Evolutionary conservation across 2,888 invertebrate genomes (phyloP).

Genomic region (Atethmia centrago): DNA sequence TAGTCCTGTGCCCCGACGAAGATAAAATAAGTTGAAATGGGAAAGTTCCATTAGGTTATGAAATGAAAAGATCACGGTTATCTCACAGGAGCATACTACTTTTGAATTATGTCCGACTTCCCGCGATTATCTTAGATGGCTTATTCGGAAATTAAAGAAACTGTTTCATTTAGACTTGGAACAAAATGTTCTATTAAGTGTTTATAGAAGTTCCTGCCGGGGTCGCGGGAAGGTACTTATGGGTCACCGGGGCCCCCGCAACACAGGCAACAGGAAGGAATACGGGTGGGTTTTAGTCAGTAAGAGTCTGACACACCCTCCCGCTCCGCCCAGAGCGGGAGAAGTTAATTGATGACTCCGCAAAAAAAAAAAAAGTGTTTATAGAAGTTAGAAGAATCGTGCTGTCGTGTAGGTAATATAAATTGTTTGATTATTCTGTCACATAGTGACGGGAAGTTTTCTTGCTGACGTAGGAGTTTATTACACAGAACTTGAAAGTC

Average conservation of each 20-base stretch:
- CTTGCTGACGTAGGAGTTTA: not conserved
- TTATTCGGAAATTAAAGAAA: constrained; percentile 61
- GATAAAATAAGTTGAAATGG: constrained; percentile 87
- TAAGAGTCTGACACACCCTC: too few species aligned
- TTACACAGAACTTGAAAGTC: not conserved
- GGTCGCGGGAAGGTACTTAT: too few species aligned
- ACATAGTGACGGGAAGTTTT: not conserved
- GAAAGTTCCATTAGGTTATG: constrained; percentile 88
- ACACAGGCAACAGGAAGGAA: too few species aligned
- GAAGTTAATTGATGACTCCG: too few species aligned
- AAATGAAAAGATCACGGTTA: constrained; percentile 87
- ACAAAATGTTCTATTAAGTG: not conserved
- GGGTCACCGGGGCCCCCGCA: too few species aligned
- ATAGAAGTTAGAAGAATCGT: too few species aligned
- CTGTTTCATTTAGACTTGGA: not conserved
- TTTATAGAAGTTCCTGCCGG: not conserved
- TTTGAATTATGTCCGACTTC: constrained; percentile 80
- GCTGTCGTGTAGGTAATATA: not conserved
- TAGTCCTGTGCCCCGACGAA: constrained; percentile 66
- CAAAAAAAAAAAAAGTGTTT: too few species aligned
- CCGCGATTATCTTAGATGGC: constrained; percentile 71
- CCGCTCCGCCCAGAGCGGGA: too few species aligned
- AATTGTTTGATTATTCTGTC: not conserved
- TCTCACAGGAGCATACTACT: constrained; percentile 81
- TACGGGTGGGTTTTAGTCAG: too few species aligned